Evolutionary conservation across 2,797 vertebrate species (phyloP).

Genomic region (Rhynchonycteris naso): DNA sequence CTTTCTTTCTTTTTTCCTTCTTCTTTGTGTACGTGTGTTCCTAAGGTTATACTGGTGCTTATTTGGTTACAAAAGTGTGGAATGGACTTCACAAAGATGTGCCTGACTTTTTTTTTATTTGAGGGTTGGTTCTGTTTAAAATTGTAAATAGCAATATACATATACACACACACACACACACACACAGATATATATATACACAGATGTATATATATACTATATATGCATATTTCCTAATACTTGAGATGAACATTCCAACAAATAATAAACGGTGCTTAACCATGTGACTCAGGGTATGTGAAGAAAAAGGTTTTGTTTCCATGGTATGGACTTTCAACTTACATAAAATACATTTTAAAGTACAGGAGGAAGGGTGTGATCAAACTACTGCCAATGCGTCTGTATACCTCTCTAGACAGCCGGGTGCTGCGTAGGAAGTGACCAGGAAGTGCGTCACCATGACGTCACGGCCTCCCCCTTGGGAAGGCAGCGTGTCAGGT

Average conservation of each 20-base stretch:
- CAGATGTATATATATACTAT: too few species aligned
- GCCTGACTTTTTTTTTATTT: not conserved
- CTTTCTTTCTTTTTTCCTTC: not conserved
- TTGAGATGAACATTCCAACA: not conserved
- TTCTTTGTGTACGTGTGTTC: not conserved
- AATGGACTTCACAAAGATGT: not conserved
- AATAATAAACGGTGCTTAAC: not conserved
- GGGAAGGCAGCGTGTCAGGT: not conserved
- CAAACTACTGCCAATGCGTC: not conserved
- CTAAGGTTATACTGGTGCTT: not conserved
- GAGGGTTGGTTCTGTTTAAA: slow-evolving; percentile 4
- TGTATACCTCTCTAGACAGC: not conserved
- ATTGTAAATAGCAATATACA: not conserved
- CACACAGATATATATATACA: too few species aligned
- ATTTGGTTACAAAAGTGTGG: not conserved
- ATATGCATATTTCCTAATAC: not conserved
- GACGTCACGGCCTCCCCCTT: not conserved
- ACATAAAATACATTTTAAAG: not conserved
- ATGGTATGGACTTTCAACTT: not conserved
- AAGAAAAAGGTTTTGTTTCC: not conserved
- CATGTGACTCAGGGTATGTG: not conserved
- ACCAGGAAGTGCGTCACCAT: not conserved
- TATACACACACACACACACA: too few species aligned
- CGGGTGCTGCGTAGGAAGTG: not conserved
- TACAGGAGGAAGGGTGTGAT: not conserved